Conservation (phyloP, 2,888 invertebrate species). For the Balanococcus diminutus region DNA sequence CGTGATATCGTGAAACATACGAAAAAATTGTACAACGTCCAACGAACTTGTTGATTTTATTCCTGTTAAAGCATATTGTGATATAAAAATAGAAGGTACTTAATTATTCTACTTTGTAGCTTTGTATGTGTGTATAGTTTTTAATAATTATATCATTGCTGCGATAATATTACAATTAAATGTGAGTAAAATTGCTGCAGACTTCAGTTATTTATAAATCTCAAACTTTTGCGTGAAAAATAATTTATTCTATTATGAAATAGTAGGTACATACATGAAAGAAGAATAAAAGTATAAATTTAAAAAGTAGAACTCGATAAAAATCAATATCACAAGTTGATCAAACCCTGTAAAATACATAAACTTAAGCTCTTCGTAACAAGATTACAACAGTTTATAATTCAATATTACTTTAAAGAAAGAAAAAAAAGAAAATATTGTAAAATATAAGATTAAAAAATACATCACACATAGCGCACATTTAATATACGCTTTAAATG, state of each 20-base stretch:
- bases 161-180: background rate
- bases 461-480: background rate
- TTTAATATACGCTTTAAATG: background rate
- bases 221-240: background rate
- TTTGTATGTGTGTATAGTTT: constrained; percentile 26
- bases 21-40: constrained; percentile 25
- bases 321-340: constrained; percentile 38
- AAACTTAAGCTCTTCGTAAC: background rate
- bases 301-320: constrained; percentile 7
- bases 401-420: background rate
- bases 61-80: constrained; percentile 50
- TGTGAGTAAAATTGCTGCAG: background rate
- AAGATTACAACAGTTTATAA: background rate
- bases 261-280: background rate
- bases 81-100: constrained; percentile 53
- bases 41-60: background rate
- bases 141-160: background rate
- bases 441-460: background rate
- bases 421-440: background rate
- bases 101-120: constrained; percentile 50
- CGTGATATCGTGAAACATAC: background rate
- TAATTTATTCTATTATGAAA: background rate
- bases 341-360: constrained; percentile 35
- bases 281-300: background rate
- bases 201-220: background rate